phyloP scores from a whole-genome alignment of 2,888 invertebrate genomes.

The Chydorus sphaericus region DNA sequence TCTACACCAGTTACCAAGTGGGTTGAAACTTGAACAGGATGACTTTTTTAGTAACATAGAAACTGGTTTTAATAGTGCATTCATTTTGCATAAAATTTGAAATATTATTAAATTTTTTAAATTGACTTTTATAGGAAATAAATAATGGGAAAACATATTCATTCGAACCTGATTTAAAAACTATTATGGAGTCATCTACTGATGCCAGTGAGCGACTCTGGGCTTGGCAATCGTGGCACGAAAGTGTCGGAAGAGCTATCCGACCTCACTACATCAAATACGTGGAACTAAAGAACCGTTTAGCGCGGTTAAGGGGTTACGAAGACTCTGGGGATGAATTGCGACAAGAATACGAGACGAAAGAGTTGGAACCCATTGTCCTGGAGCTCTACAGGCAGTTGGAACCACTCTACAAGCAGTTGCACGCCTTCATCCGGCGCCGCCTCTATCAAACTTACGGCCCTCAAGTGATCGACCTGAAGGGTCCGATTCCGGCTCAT shows the following conservation, averaged over 20 bases:
- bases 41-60: too few species aligned
- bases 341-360: constrained; percentile 18
- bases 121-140: background rate
- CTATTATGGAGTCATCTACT: constrained; percentile 19
- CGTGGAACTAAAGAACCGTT: constrained; percentile 18
- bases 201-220: constrained; percentile 16
- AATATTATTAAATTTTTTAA: background rate
- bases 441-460: constrained; percentile 26
- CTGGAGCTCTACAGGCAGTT: constrained; percentile 16
- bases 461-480: constrained; percentile 18
- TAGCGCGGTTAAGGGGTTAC: constrained; percentile 17
- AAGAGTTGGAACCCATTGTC: constrained; percentile 16
- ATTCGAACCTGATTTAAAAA: constrained; percentile 22
- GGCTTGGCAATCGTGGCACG: constrained; percentile 23
- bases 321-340: constrained; percentile 17
- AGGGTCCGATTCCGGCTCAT: constrained; percentile 34
- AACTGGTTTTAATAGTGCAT: too few species aligned
- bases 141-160: constrained; percentile 18
- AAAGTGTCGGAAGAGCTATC: constrained; percentile 20
- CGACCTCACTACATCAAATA: constrained; percentile 18
- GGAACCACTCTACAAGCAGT: constrained; percentile 27
- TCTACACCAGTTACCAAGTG: too few species aligned
- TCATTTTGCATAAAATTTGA: background rate
- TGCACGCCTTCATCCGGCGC: constrained; percentile 30
- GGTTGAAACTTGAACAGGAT: too few species aligned